phyloP scores from a whole-genome alignment of 2,888 invertebrate genomes.

The Polietes domitor region DNA sequence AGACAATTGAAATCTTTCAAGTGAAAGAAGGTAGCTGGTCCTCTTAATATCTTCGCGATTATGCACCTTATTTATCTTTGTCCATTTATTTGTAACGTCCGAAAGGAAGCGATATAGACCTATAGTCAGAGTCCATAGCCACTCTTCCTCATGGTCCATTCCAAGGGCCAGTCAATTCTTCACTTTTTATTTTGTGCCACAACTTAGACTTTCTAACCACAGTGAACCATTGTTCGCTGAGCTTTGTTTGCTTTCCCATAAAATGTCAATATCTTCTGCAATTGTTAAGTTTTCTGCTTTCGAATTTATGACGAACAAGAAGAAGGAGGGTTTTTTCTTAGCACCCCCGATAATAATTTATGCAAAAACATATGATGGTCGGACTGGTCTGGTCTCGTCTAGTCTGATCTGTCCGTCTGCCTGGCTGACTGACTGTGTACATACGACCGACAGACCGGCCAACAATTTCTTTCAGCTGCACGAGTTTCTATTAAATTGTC shows the following conservation, averaged over 20 bases:
- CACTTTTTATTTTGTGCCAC: too few relatives aligned
- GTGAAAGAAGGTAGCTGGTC: too few relatives aligned
- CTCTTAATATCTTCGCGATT: too few relatives aligned
- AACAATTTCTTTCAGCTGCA: neutral
- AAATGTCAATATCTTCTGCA: constrained; percentile 64
- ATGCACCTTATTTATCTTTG: too few relatives aligned
- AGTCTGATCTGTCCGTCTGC: too few relatives aligned
- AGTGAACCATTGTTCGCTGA: neutral
- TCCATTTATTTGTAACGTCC: too few relatives aligned
- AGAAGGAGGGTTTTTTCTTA: neutral
- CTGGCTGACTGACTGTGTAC: neutral
- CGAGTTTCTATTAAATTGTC: constrained; percentile 38
- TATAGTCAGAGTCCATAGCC: too few relatives aligned
- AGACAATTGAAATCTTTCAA: too few relatives aligned
- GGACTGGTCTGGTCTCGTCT: too few relatives aligned
- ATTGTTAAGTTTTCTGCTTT: constrained; percentile 54
- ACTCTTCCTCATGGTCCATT: too few relatives aligned
- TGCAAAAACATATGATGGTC: constrained; percentile 55
- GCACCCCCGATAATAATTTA: constrained; percentile 56
- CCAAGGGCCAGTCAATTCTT: too few relatives aligned
- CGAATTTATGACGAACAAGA: constrained; percentile 52
- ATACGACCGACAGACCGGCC: neutral
- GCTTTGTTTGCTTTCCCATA: constrained; percentile 29
- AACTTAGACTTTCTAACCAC: constrained; percentile 14
- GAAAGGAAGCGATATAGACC: too few relatives aligned